A percentile compares a stretch with the other conserved stretches of the same genome.
Conservation (phyloP, 92 coral and sea anemone genomes). For the Bergia sp. region DNA sequence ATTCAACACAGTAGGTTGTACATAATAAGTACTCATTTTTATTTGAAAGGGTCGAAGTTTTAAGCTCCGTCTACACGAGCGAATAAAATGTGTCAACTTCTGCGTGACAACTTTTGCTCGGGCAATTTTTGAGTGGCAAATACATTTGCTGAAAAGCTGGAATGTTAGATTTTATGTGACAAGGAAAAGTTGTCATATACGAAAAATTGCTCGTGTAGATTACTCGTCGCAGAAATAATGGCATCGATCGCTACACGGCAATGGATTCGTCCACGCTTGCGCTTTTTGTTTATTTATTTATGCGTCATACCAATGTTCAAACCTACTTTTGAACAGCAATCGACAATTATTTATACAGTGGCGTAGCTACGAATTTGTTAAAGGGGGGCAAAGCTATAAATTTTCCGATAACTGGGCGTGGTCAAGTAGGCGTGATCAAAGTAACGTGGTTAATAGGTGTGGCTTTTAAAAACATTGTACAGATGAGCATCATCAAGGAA, state of each 20-base stretch:
- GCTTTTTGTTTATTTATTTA: neutral
- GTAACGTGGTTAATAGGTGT: too few species aligned
- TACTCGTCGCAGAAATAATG: neutral
- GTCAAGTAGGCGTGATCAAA: too few species aligned
- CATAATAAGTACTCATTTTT: too few species aligned
- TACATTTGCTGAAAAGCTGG: neutral
- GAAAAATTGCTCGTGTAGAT: neutral
- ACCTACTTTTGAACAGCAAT: neutral
- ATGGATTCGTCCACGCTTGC: neutral
- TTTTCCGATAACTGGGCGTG: too few species aligned
- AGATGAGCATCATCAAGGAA: too few species aligned
- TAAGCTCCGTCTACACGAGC: slow-evolving; percentile 3
- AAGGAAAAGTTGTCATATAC: neutral
- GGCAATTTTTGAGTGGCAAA: neutral
- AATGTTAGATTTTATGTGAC: neutral
- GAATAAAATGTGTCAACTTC: too few species aligned
- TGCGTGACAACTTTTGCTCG: neutral
- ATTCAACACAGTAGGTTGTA: too few species aligned
- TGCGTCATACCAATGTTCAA: slow-evolving; percentile 1
- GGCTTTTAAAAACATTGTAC: too few species aligned
- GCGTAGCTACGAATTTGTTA: too few species aligned
- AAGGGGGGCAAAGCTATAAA: too few species aligned
- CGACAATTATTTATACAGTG: neutral
- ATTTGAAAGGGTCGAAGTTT: neutral
- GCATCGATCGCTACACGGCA: neutral